Percentiles rank a stretch among this genome's conserved stretches.
phyloP scores from a whole-genome alignment of 1,140 invertebrate genomes.

The Drosophila hydei region DNA sequence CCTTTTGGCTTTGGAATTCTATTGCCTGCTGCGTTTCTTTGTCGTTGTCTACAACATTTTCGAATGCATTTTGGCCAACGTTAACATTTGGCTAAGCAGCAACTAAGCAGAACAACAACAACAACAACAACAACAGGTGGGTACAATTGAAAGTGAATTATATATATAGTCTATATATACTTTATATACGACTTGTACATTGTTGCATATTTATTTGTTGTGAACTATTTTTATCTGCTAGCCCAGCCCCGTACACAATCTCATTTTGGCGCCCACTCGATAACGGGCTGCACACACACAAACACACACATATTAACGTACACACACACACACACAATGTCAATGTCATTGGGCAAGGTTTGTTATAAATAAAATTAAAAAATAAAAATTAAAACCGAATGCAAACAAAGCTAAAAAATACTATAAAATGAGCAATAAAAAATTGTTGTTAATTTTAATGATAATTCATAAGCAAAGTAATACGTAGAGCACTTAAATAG shows the following conservation, averaged over 20 bases:
- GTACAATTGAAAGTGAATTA: conserved; percentile 51
- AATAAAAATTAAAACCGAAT: background rate
- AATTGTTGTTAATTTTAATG: conserved; percentile 3
- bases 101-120: conserved; percentile 10
- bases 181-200: conserved; percentile 4
- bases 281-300: conserved; percentile 24
- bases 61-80: conserved; percentile 4
- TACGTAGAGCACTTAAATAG: background rate
- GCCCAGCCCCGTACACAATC: conserved; percentile 27
- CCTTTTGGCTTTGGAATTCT: conserved; percentile 23
- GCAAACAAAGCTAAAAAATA: conserved; percentile 24
- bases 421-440: conserved; percentile 8
- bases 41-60: conserved; percentile 5
- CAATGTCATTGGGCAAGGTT: conserved; percentile 51
- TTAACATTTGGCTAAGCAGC: conserved; percentile 7
- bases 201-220: conserved; percentile 11
- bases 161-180: conserved; percentile 1
- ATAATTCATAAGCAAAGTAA: conserved; percentile 10
- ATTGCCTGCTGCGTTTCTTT: conserved; percentile 19
- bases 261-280: conserved; percentile 71
- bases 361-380: conserved; percentile 11
- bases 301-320: conserved; percentile 1
- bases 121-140: conserved; percentile 69
- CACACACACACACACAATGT: conserved; percentile 5
- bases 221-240: conserved; percentile 58